These are phyloP conservation scores for Tadarida brasiliensis DNA, from an alignment of 2,797 vertebrate genomes.

Conservation along the genomic window DNA sequence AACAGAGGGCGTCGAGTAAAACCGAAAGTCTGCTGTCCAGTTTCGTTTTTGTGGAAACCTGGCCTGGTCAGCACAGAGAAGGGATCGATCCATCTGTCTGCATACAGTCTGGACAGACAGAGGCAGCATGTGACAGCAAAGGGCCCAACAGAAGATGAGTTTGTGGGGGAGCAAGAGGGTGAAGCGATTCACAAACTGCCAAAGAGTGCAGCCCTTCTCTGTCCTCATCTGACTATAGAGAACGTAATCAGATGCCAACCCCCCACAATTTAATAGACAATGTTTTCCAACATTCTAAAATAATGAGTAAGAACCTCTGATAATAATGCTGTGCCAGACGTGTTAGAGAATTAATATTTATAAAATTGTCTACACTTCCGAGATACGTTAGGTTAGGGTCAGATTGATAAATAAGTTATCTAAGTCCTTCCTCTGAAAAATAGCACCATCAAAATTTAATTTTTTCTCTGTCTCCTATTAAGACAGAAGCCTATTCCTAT, in stretches of 20 bases:
- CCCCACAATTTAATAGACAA: background rate
- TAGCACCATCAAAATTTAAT: background rate
- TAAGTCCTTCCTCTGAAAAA: background rate
- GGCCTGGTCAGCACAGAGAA: background rate
- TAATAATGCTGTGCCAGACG: background rate
- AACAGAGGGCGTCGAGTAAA: background rate
- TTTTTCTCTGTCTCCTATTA: background rate
- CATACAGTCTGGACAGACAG: background rate
- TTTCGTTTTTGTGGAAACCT: background rate
- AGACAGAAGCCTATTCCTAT: background rate
- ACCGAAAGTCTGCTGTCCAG: background rate
- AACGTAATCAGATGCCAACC: background rate
- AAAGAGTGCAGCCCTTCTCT: rapidly evolving
- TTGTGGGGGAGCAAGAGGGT: rapidly evolving
- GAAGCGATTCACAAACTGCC: background rate
- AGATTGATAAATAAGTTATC: background rate
- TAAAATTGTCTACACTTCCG: background rate
- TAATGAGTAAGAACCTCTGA: background rate
- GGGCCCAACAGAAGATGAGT: background rate
- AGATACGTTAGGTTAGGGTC: background rate
- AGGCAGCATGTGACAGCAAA: background rate
- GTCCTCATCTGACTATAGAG: background rate
- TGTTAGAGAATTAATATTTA: background rate
- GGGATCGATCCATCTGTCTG: background rate
- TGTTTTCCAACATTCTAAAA: background rate